Evolutionary conservation across 2,113 vertebrate genomes (phyloP).

Genomic region (Stomatorhinus ivindoensis): DNA sequence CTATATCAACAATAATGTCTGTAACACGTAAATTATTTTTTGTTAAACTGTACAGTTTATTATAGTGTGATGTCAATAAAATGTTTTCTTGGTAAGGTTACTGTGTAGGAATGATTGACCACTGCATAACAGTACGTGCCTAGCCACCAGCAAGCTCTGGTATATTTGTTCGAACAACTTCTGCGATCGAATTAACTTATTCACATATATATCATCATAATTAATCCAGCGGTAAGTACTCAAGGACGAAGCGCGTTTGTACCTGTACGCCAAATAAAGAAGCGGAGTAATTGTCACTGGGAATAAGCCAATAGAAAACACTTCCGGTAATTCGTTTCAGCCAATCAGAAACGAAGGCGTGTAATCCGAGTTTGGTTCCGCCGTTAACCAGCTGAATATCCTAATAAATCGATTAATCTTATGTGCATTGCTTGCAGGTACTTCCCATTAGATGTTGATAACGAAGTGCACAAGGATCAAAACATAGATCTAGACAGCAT

Average conservation of each 20-base stretch:
- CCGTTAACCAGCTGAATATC: neutral
- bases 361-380: neutral
- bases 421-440: neutral
- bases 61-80: neutral
- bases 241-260: neutral
- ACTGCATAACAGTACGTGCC: neutral
- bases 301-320: neutral
- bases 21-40: neutral
- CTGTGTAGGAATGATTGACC: neutral
- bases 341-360: conserved; percentile 9
- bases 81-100: neutral
- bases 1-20: neutral
- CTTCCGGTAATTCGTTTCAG: neutral
- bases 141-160: neutral
- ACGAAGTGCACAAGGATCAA: neutral
- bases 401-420: neutral
- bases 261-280: neutral
- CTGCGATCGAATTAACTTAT: neutral
- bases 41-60: neutral
- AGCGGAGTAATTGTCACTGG: neutral
- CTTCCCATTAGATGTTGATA: neutral
- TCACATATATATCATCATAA: neutral
- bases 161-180: neutral
- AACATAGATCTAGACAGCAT: neutral
- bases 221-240: neutral